Base-by-base conservation (phyloP, 2,113 vertebrate genomes). In the Xenus cinereus region DNA sequence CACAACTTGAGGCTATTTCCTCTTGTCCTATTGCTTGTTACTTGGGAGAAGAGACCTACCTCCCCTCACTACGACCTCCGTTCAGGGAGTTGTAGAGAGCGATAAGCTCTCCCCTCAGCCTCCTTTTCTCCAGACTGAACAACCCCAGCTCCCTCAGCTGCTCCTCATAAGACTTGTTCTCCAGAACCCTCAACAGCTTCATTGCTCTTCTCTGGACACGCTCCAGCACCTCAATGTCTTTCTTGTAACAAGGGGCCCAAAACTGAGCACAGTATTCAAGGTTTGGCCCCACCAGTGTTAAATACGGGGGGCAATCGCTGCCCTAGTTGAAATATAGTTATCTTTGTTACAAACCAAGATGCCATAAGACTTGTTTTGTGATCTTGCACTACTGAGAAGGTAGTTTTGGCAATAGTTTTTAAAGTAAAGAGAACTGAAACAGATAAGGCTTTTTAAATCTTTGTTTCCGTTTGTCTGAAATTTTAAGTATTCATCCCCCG, bases 1-100 rank as follows among this genome's bases (percentile, higher is more conserved):
- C 0, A 0, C 45, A 66, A 4, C 63, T 3, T 33, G 16, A 60
- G 5, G 4, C 3, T 0, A 0, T 43, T 76, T 76, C 19, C 3
- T 76, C 27, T 76, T 7, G 1, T 64, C 2, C 15, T 64, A 3
- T 17, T 0, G 0, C 32, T 60, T 27, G 4, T 35, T 53, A 24
- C 15, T 14, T 53, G 26, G 8, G 8, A 64, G 5, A 46, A 86
- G 35, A 81, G 18, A 20, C 9, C 0, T 0, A 35, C 1, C 0
- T 17, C 7, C 24, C 14, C 8, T 27, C 1, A 0, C 21, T 43
- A 9, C 11, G 22, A 0, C 11, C 12, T 48, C 32, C 18, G 50
- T 17, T 46, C 19, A 30, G 30, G 18, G 15, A 16, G 7, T 4
- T 50, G 48, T 11, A 13, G 9, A 41, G 48, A 23, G 21, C 0